Evolutionary conservation across 37 sponge, comb jelly and placozoan species (phyloP), one percentile per base, ranked within the genome.

Genomic region (Sycon ciliatum): DNA sequence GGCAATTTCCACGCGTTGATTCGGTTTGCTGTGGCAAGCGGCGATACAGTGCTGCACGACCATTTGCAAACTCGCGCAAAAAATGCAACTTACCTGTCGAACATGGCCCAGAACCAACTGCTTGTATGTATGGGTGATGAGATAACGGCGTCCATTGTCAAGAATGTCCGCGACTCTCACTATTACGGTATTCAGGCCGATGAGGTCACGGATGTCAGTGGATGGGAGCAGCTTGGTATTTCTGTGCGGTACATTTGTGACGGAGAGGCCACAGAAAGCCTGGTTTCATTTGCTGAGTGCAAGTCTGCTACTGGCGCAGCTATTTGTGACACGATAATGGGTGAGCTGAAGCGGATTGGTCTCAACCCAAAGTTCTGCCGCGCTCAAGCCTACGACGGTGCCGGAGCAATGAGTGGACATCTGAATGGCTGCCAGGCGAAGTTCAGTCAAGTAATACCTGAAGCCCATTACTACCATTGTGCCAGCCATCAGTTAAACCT

Each of bases 1-100:
- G 80, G 80, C n/a, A 74, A 79, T 22, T 79, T 79, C 56, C 16
- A 36, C n/a, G 65, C 73, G 27, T 26, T 79, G 18, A 28, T 80
- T 64, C 56, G 39, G 36, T 76, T 80, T 36, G 24, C 68, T 57
- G 40, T 65, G 32, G 75, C 75, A 40, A 69, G 75, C 37, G 72
- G 62, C 20, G 79, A 78, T 57, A n/a, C 13, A 3, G 60, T 67
- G 22, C 35, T 80, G 22, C 57, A 46, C 26, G 49, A 74, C 13
- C 75, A 76, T 34, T 64, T 80, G 20, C n/a, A 67, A 35, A 67
- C 40, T 13, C 13, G 57, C 27, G 55, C 80, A 57, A 49, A 64
- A 38, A 73, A 80, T 77, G 68, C 75, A 18, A 30, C 63, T 23
- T 22, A 22, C 22, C 7, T 60, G 18, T 40, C 36, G 32, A 65